These are phyloP conservation scores for Agrenia bidenticulata DNA, from an alignment of 2,888 invertebrate genomes.

Conservation along the genomic window DNA sequence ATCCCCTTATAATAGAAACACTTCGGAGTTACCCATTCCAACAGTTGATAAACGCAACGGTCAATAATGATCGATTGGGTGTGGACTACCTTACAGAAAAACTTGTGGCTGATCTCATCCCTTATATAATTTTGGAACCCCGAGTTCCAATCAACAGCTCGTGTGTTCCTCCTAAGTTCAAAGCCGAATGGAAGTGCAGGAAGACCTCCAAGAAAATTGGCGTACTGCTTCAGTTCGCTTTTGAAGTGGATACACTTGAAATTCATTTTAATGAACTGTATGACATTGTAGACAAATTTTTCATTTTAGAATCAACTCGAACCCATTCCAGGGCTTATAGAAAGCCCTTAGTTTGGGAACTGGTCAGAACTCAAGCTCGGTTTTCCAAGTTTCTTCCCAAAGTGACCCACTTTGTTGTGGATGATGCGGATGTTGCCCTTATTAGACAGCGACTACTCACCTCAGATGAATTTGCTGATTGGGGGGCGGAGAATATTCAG, in stretches of 20 bases:
- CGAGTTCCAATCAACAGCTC: neutral
- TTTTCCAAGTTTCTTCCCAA: slow-evolving; percentile 28
- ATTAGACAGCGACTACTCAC: neutral
- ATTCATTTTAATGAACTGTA: slow-evolving; percentile 35
- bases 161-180: neutral
- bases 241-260: slow-evolving; percentile 38
- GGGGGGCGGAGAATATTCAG: slow-evolving; percentile 9
- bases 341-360: slow-evolving; percentile 41
- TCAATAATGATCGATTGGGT: neutral
- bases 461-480: neutral
- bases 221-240: slow-evolving; percentile 29
- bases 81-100: neutral
- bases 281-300: slow-evolving; percentile 36
- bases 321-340: slow-evolving; percentile 2
- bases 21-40: too few species aligned
- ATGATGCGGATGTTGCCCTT: slow-evolving; percentile 21
- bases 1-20: too few species aligned
- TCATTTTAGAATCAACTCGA: slow-evolving; percentile 28
- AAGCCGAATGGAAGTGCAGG: neutral
- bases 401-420: slow-evolving; percentile 35
- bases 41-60: too few species aligned
- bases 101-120: neutral
- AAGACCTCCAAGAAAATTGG: slow-evolving; percentile 22
- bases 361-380: slow-evolving; percentile 18
- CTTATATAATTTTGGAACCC: neutral